Base-by-base conservation (phyloP, 1,140 invertebrate genomes). In the Macrocentrus cingulum region DNA sequence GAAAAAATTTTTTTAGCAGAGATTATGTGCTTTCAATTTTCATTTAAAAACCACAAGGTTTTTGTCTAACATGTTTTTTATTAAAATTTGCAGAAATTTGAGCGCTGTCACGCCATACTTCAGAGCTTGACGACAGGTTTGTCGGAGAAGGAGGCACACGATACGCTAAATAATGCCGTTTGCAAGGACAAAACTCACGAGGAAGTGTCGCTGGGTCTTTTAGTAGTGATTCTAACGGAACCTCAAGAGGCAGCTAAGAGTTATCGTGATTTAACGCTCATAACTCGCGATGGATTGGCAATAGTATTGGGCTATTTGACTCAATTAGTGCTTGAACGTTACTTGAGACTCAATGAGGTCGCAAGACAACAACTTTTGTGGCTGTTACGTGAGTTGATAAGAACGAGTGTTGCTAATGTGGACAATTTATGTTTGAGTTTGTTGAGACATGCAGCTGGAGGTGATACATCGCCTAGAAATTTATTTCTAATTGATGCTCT, bases 101-200 rank as follows among this genome's bases (percentile, higher is more conserved):
- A 95, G 74, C 86, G 88, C 71, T 90, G 90, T 66, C 91, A 91
- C 76, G 80, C 80, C 59, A 85, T 83, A 66, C 81, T 97, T 50
- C 88, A 90, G 75, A 86, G 83, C 65, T 77, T 96, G 60, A 87
- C 88, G 20, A 81, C 85, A 53, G 92, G 91, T 54, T 83, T 94
- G 57, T 94, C 91, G 56, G 95, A 98, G 72, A 94, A 96, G 74
- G 95, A 98, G 80, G 87, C 90, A 59, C 93, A 97, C 71, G 94
- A 97, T 79, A 88, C 88, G 8, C 81, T 97, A 8, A 94, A 91
- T 71, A 92, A 88, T 79, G 87, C 91, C 29, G 88, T 94, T 44
- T 90, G 89, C 69, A 95, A 95, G 74, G 91, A 94, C 57, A 88
- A 88, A 69, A 89, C 87, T 63, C 90, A 92, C 75, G 94, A 98